Conservation (phyloP, 2,797 vertebrate genomes). For the Mus spretus region DNA sequence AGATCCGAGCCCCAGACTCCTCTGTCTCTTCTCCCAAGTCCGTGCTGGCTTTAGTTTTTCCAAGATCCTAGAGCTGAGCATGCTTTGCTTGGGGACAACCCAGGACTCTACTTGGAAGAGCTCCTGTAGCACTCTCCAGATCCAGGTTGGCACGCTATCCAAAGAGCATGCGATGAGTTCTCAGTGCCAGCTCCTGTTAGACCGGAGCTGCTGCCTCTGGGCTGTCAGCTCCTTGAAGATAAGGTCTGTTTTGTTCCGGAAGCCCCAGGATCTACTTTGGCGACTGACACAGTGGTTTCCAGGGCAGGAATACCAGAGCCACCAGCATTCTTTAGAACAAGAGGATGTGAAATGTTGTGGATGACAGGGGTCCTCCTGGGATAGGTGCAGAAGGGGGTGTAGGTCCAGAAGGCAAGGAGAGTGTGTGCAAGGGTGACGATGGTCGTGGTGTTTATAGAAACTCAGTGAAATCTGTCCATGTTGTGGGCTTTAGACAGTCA, state of each 20-base stretch:
- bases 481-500: neutral
- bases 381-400: neutral
- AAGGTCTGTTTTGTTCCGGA: neutral
- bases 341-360: neutral
- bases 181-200: neutral
- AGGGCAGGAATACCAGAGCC: neutral
- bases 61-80: neutral
- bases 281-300: neutral
- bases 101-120: neutral
- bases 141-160: neutral
- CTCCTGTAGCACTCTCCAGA: fast-evolving
- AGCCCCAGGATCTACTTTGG: too few relatives aligned
- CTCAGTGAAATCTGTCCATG: neutral
- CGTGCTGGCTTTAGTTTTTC: neutral
- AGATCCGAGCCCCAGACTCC: neutral
- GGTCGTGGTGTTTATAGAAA: neutral
- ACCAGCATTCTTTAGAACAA: neutral
- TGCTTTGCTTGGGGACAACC: neutral
- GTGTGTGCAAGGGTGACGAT: neutral
- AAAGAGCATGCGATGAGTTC: neutral
- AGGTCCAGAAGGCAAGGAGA: neutral
- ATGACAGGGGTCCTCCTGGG: fast-evolving
- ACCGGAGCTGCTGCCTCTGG: neutral
- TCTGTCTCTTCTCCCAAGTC: neutral
- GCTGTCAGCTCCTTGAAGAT: neutral